Percentiles rank a stretch among this genome's conserved stretches.
Evolutionary conservation across 2,797 vertebrate species (phyloP).

Genomic region (Girardinus metallicus): DNA sequence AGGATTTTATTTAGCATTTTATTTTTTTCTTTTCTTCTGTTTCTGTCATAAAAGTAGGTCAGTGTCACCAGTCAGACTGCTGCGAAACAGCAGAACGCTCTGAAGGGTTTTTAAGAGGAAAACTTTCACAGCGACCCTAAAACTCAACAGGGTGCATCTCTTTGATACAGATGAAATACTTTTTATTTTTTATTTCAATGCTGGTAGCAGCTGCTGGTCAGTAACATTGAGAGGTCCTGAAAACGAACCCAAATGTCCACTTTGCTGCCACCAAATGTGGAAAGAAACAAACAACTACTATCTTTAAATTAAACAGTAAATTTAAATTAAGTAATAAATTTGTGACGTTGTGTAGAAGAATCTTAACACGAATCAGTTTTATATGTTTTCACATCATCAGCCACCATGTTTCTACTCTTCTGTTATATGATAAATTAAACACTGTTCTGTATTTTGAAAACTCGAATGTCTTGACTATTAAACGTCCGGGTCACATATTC

Average conservation of each 20-base stretch:
- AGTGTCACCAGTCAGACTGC: conserved; percentile 24
- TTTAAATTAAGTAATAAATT: background rate
- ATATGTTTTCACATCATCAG: background rate
- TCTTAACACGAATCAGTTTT: background rate
- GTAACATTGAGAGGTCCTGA: background rate
- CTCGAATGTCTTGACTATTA: background rate
- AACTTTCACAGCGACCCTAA: conserved; percentile 43
- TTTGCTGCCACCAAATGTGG: background rate
- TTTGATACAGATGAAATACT: conserved; percentile 30
- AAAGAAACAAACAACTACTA: background rate
- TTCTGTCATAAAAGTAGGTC: conserved; percentile 45
- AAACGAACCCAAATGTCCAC: background rate
- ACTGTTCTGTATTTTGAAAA: background rate
- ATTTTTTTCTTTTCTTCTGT: background rate
- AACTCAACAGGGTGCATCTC: conserved; percentile 35
- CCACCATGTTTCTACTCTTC: background rate
- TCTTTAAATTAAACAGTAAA: background rate
- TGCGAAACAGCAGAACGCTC: conserved; percentile 26
- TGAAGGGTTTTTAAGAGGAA: conserved; percentile 19
- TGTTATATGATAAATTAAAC: background rate
- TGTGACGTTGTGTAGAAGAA: background rate
- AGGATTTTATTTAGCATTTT: conserved; percentile 20
- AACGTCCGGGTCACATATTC: background rate
- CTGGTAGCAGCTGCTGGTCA: background rate
- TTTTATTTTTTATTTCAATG: background rate